These are phyloP conservation scores for Lota lota DNA, from an alignment of 2,113 vertebrate species.

Conservation along the genomic window DNA sequence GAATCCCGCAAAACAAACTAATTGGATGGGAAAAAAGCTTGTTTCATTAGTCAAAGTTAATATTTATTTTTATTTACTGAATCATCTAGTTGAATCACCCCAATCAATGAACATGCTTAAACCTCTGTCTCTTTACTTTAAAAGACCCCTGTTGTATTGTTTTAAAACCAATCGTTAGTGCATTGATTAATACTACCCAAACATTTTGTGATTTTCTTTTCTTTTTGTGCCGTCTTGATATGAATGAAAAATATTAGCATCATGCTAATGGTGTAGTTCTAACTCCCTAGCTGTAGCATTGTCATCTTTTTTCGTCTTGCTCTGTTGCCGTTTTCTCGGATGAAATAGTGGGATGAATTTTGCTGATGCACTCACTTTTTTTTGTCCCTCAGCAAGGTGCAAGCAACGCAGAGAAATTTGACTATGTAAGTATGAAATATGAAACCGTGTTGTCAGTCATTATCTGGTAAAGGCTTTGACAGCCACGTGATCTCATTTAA, in stretches of 20 bases:
- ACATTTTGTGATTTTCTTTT: slow-evolving; percentile 28
- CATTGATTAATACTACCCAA: slow-evolving; percentile 26
- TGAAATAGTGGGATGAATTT: slow-evolving; percentile 4
- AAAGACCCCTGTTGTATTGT: slow-evolving; percentile 37
- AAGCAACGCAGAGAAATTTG: slow-evolving; percentile 97
- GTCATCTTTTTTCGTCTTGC: slow-evolving; percentile 23
- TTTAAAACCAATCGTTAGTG: slow-evolving; percentile 28
- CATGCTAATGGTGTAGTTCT: slow-evolving; percentile 39
- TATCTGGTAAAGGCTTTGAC: neutral
- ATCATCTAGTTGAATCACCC: slow-evolving; percentile 26
- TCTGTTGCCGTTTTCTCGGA: slow-evolving; percentile 20
- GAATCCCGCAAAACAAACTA: neutral
- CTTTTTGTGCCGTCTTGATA: neutral
- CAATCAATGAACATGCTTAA: slow-evolving; percentile 33
- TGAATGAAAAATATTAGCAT: slow-evolving; percentile 20
- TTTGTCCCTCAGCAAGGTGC: slow-evolving; percentile 82
- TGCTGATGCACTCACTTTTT: slow-evolving; percentile 22
- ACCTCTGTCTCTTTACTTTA: slow-evolving; percentile 31
- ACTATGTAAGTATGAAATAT: slow-evolving; percentile 85
- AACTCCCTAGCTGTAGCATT: slow-evolving; percentile 35
- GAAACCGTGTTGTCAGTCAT: neutral
- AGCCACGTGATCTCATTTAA: neutral
- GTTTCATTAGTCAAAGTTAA: neutral
- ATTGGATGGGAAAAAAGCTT: neutral
- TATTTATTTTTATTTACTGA: slow-evolving; percentile 20